Base-by-base conservation (phyloP, 2,797 vertebrate species). In the Xenentodon cancila region DNA sequence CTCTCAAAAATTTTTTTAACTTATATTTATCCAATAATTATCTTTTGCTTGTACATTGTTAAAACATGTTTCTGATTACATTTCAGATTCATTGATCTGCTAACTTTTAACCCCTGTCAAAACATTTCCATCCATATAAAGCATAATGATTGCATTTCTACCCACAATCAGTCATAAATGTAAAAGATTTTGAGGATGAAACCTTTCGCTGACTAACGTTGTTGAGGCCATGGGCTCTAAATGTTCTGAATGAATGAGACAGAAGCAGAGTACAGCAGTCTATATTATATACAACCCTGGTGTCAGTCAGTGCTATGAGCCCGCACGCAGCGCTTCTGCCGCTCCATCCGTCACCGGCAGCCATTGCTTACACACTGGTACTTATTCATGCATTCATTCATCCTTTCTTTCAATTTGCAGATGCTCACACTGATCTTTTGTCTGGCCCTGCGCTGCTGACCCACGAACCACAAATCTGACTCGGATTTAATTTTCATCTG, bases 291-390 rank as follows among this genome's bases (percentile, higher is more conserved):
- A 37, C 9, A 37, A 58, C 48, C 13, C 56, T 59, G 80, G 86
- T 87, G 76, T 78, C 89, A 86, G 83, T 67, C 83, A 1, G 86
- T 75, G 65, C 86, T 47, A 1, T 5, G 64, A 60, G 21, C 61
- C 63, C 16, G 58, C 13, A 58, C 67, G 59, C 9, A 45, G 60
- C 46, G 32, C 59, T 67, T 58, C 48, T 60, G 51, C 49, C 17
- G 17, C 64, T 53, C 19, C 43, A 25, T 40, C 55, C 44, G 25
- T 48, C 53, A 22, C 18, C 59, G 54, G 52, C 27, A 22, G 57
- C 30, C 44, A 47, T 15, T 57, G 64, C 54, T 71, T 1, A 53
- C 73, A 80, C 72, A 84, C 82, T 88, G 78, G n/a, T 7, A 52
- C 30, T 77, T 71, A 83, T 86, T 86, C 77, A 84, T 67, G 66